Percentiles rank a stretch among this genome's conserved stretches.
These are phyloP conservation scores for Pseudoatta argentina DNA, from an alignment of 1,140 invertebrate genomes.

Conservation along the genomic window DNA sequence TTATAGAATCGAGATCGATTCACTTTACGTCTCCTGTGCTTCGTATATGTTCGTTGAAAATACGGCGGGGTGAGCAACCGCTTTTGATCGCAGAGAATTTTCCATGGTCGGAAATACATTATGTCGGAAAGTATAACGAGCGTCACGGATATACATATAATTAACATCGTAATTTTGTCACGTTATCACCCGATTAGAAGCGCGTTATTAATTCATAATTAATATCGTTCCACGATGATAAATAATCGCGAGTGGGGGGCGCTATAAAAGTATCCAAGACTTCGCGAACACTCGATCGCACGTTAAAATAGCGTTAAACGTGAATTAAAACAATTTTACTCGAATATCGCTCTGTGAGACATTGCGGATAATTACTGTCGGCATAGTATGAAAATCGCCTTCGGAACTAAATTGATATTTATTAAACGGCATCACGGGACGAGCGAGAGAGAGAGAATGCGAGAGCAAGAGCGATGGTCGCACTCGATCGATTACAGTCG, in stretches of 20 bases:
- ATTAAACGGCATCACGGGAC: conserved; percentile 73
- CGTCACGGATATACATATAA: conserved; percentile 12
- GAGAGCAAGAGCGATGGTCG: conserved; percentile 39
- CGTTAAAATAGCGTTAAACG: conserved; percentile 35
- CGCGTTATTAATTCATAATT: conserved; percentile 44
- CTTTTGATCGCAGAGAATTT: neutral
- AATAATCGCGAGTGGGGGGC: neutral
- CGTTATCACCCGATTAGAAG: conserved; percentile 31
- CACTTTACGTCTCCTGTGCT: conserved; percentile 18
- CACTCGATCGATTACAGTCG: conserved; percentile 73
- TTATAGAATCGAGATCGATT: conserved; percentile 58
- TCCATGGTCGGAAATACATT: neutral
- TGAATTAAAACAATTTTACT: conserved; percentile 51
- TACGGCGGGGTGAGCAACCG: neutral
- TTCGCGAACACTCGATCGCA: neutral
- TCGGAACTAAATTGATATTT: conserved; percentile 75
- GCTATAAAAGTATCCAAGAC: neutral
- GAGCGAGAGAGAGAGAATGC: neutral
- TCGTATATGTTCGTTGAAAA: neutral
- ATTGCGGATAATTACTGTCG: conserved; percentile 73
- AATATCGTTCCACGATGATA: conserved; percentile 6
- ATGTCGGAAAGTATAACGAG: neutral
- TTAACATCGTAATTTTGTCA: neutral
- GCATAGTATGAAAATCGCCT: conserved; percentile 66
- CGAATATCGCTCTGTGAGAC: conserved; percentile 54